Evolutionary conservation across 2,113 vertebrate genomes (phyloP), one percentile per base, ranked within the genome.

Genomic region (Grammomys surdaster): DNA sequence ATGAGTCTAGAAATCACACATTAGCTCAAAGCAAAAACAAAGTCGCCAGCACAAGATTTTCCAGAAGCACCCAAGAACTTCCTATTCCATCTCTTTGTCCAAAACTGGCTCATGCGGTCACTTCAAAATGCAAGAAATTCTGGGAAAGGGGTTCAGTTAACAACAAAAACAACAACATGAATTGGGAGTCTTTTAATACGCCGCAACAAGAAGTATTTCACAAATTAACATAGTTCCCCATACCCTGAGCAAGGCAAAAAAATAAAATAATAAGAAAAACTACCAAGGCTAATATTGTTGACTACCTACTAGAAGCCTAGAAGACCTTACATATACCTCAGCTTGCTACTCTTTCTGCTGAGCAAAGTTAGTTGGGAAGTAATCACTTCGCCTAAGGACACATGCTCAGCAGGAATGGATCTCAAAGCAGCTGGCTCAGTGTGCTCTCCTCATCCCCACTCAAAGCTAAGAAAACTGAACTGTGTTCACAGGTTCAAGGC

Each of bases 401-500:
- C 1, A 7, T 22, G 56, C 67, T 20, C 22, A 17, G 58, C 77
- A n/a, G 24, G 72, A 43, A 46, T n/a, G 11, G 43, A 54, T 17
- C 36, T n/a, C 80, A 63, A 33, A 58, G 48, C 51, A 28, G 19
- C 48, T 80, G 36, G 19, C 54, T 56, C 51, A 8, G 19, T 11
- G 7, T 0, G 11, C 3, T 60, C 69, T n/a, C 40, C 95, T 76
- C 60, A 24, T 3, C 9, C 24, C 58, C 26, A 17, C 36, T 22
- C 28, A 90, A 4, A 5, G 0, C 70, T 28, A 8, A 46, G 60
- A 63, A 63, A 72, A 28, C 19, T 19, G 80, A 78, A 31, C 26
- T 3, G 0, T 22, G n/a, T 46, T n/a, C 54, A 43, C 2, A 1
- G 7, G 40, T 0, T 8, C 22, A 28, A 40, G 36, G 76, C 7